Percentiles rank a stretch among this genome's conserved stretches.
Evolutionary conservation across 2,888 invertebrate species (phyloP).

Genomic region (Cephus pulcher): DNA sequence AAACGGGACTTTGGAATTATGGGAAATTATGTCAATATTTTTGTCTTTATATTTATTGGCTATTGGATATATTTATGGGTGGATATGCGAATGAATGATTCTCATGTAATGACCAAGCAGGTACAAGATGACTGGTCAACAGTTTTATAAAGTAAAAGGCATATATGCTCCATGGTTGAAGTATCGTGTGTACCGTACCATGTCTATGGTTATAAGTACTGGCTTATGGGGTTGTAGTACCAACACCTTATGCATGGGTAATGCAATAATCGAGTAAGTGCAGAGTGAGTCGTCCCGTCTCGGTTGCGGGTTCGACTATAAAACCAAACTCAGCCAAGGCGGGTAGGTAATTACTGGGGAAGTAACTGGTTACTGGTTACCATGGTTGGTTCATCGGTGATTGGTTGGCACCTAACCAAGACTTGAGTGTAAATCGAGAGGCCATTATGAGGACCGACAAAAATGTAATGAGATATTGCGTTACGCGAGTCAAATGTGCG

Average conservation of each 20-base stretch:
- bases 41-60: not conserved
- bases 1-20: not conserved
- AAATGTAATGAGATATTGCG: constrained; percentile 12
- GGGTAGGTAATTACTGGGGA: constrained; percentile 50
- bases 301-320: constrained; percentile 51
- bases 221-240: not conserved
- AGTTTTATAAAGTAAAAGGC: not conserved
- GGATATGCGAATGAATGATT: not conserved
- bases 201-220: not conserved
- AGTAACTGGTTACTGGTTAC: constrained; percentile 44
- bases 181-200: not conserved
- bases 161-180: not conserved
- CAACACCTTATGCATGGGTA: constrained; percentile 51
- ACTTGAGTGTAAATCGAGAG: constrained; percentile 11
- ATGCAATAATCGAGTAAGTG: constrained; percentile 55
- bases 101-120: not conserved
- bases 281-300: constrained; percentile 51
- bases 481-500: constrained; percentile 17
- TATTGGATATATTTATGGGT: not conserved
- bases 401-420: constrained; percentile 44
- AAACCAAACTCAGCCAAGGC: constrained; percentile 52
- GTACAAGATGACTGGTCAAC: not conserved
- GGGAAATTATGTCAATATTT: not conserved
- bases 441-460: constrained; percentile 5
- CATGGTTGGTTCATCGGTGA: constrained; percentile 40